Base-by-base conservation (phyloP, 2,888 invertebrate genomes). In the Caenorhabditis plicata region DNA sequence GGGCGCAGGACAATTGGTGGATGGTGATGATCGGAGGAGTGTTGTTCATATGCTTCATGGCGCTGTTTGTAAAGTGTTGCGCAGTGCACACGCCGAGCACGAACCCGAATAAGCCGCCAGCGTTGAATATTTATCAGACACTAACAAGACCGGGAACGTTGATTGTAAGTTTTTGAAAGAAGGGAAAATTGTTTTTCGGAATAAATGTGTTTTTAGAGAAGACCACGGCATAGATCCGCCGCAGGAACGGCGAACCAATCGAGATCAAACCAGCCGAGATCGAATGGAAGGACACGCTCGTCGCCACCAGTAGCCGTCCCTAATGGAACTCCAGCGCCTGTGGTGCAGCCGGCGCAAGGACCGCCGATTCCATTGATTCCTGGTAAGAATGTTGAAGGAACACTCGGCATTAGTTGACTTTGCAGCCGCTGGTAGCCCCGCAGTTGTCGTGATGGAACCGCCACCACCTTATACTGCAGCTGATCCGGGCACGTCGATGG, bases 61-160 rank as follows among this genome's bases (percentile, higher is more conserved):
- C 92, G 48, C 86, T 92, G 53, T 98, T 99, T 83, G 95, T 98
- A 80, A 96, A 98, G 83, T 94, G 96, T 83, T 99, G 96, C 83
- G 98, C 98, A 26, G 98, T 99, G 46, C 96, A 99, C 84, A 99
- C 98, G 48, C 98, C 98, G 23, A 93, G 93, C 53, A 93, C 92
- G 64, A 98, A 99, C 86, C 98, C 98, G 5, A 94, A 94, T 83
- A 90, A 93, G 77, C 89, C 92, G 49, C 92, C 95, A 0, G 94
- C 95, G 9, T 87, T 93, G 71, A 88, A 93, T 68, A 87, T 98
- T 71, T 90, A 91, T 64, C 93, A 95, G 81, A 81, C 81, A 3
- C 64, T 81, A 4, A 73, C 80, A 0, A 92, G 93, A 19, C 81
- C 81, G 7, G 64, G 72, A 29, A 79, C 78, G 5, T 46, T 79